phyloP scores from a whole-genome alignment of 2,797 vertebrate species.

The Xenopus petersii region DNA sequence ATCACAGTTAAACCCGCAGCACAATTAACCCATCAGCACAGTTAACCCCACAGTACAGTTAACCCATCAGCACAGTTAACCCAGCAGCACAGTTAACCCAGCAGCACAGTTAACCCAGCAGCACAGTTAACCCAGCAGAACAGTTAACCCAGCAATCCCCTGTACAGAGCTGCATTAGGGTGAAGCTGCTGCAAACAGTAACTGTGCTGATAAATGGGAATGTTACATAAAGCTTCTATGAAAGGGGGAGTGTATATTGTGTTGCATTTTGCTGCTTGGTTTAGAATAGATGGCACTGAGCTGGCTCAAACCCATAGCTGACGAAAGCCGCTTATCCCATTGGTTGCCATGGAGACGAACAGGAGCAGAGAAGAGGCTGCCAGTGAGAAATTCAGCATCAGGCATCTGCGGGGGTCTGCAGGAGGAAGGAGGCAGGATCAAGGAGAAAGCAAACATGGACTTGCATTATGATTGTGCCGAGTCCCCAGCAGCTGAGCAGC shows the following conservation, averaged over 20 bases:
- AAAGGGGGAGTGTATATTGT: constrained; percentile 49
- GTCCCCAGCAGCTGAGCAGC: constrained; percentile 80
- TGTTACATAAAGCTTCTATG: constrained; percentile 54
- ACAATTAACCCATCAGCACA: neutral
- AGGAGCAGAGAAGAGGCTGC: constrained; percentile 64
- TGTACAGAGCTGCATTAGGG: neutral
- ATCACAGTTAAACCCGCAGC: neutral
- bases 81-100: neutral
- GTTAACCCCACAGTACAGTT: neutral
- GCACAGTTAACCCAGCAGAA: neutral
- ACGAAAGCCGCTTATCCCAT: constrained; percentile 85
- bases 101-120: neutral
- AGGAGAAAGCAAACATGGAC: constrained; percentile 83
- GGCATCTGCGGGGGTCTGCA: constrained; percentile 59
- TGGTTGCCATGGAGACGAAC: constrained; percentile 70
- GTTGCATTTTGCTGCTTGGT: constrained; percentile 49
- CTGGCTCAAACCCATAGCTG: constrained; percentile 76
- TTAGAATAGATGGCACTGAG: constrained; percentile 60
- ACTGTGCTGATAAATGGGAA: constrained; percentile 37
- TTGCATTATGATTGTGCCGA: constrained; percentile 81
- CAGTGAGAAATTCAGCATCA: constrained; percentile 63
- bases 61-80: too few species aligned
- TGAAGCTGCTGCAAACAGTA: neutral
- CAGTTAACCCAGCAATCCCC: neutral
- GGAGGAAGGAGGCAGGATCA: constrained; percentile 56